Evolutionary conservation across 2,888 invertebrate genomes (phyloP), one percentile per base, ranked within the genome.

Genomic region (Mesorhabditis spiculigera): DNA sequence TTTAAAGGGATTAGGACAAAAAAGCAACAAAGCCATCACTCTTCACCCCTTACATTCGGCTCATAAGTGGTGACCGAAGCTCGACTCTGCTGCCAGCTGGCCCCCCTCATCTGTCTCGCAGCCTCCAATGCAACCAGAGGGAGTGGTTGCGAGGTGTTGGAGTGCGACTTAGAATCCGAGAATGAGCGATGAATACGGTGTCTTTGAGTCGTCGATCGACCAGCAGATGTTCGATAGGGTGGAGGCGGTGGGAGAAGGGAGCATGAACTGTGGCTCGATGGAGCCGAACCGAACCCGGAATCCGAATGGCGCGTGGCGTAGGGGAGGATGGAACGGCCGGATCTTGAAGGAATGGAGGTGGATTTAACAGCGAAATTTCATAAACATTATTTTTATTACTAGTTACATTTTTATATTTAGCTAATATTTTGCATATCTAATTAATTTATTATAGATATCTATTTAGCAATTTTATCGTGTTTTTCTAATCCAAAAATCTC

Each of bases 171-270:
- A 13, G 82, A 81, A 70, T 83, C 83, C 65, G 79, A 79, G 16
- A 82, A 71, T 68, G 78, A 78, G 41, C 83, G 78, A 71, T 83
- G 83, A 67, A 83, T n/a, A n/a, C n/a, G n/a, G n/a, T 80, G 82
- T 13, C 58, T 10, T 50, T n/a, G 10, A 50, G 58, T 50, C n/a
- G 8, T 10, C 16, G 71, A 71, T n/a, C 70, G 78, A 63, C 10
- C 73, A 28, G 71, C 71, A 65, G 71, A 68, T 71, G 68, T 69
- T 68, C 73, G 72, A 68, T 84, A 84, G 5, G 84, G 84, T 4
- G 85, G 85, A 5, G 85, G 85, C 5, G 85, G 85, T 5, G 85
- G 85, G 44, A 85, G 73, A 62, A 82, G 81, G 65, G 82, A 82
- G 66, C 77, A 81, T n/a, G 58, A 50, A 65, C 76, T 77, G 66